Percentiles rank a stretch among this genome's conserved stretches.
These are phyloP conservation scores for Malacoraja senta DNA, from an alignment of 2,797 vertebrate species.

Conservation along the genomic window DNA sequence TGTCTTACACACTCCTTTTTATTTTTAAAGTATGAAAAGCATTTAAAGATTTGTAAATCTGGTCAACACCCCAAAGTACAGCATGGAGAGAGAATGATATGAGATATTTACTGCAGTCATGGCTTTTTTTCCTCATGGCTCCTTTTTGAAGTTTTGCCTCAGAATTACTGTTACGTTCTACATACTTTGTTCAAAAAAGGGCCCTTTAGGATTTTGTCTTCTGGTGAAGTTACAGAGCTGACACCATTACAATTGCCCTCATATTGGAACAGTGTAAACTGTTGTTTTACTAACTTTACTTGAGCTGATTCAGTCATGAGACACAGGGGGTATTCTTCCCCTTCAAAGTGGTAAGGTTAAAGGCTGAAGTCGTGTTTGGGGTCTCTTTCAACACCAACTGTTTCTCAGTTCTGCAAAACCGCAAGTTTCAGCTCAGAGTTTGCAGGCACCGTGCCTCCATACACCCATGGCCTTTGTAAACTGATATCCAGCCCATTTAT, in stretches of 20 bases:
- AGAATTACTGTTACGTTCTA: neutral
- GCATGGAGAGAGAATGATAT: neutral
- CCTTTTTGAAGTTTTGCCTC: neutral
- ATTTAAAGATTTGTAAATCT: neutral
- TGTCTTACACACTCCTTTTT: neutral
- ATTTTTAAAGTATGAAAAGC: neutral
- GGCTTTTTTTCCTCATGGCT: neutral
- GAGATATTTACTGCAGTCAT: neutral
- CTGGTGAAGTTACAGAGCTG: conserved; percentile 15
- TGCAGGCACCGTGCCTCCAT: neutral
- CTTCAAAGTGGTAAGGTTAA: conserved; percentile 25
- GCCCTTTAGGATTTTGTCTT: neutral
- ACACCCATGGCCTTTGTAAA: conserved; percentile 16
- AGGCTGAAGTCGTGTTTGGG: conserved; percentile 32
- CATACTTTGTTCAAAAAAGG: neutral
- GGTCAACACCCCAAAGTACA: neutral
- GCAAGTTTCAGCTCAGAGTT: conserved; percentile 13
- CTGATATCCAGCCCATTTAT: conserved; percentile 39
- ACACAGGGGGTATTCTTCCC: conserved; percentile 27
- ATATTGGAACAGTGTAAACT: conserved; percentile 18
- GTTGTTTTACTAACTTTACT: conserved; percentile 30
- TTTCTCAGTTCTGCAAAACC: neutral
- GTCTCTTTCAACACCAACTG: conserved; percentile 34
- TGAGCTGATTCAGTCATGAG: conserved; percentile 23
- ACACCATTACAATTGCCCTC: conserved; percentile 25